A percentile compares a stretch with the other conserved stretches of the same genome.
These are phyloP conservation scores for Equus przewalskii DNA, from an alignment of 2,113 vertebrate genomes.

Conservation along the genomic window DNA sequence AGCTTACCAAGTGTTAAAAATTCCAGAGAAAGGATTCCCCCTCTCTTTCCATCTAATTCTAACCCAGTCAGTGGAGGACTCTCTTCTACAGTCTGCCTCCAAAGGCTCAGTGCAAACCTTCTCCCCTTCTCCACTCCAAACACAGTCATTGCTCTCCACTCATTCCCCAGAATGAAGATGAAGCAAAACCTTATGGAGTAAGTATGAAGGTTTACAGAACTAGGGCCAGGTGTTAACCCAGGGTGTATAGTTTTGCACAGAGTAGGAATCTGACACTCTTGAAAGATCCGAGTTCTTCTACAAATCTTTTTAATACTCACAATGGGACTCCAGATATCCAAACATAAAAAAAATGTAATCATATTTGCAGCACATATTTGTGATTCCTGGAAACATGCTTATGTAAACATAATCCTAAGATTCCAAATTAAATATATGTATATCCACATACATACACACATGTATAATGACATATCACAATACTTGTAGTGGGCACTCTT, in stretches of 20 bases:
- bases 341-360: neutral
- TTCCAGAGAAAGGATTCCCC: neutral
- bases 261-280: neutral
- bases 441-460: neutral
- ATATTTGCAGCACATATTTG: neutral
- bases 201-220: neutral
- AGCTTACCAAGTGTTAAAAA: neutral
- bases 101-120: neutral
- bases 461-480: neutral
- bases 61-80: neutral
- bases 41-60: neutral
- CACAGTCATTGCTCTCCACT: neutral
- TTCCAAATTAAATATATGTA: neutral
- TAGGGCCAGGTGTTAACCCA: neutral
- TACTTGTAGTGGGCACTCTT: neutral
- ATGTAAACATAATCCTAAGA: neutral
- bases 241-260: neutral
- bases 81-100: neutral
- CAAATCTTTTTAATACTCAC: conserved; percentile 31
- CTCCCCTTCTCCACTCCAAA: neutral
- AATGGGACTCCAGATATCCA: neutral
- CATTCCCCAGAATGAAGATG: neutral
- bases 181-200: neutral
- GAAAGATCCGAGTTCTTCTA: neutral
- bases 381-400: conserved; percentile 14